Percentiles rank a stretch among this genome's conserved stretches.
These are phyloP conservation scores for Mechanitis messenoides DNA, from an alignment of 2,888 invertebrate genomes.

Conservation along the genomic window DNA sequence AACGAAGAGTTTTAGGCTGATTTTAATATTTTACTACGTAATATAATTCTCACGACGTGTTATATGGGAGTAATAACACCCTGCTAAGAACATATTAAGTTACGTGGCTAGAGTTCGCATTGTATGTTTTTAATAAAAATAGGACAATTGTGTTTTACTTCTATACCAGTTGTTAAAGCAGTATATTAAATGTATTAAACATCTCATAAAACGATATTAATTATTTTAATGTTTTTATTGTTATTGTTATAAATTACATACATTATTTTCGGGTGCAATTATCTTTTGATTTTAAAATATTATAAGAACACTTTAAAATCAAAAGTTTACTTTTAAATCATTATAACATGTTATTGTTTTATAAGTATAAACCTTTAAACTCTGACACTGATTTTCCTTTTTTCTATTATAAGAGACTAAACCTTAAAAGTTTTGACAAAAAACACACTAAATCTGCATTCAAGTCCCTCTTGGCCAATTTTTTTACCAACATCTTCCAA, in stretches of 20 bases:
- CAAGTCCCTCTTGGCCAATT: slow-evolving; percentile 24
- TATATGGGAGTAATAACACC: not conserved
- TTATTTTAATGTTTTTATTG: too few relatives aligned
- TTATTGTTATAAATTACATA: too few relatives aligned
- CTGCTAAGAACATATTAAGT: not conserved
- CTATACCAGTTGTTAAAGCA: too few relatives aligned
- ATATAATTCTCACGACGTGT: not conserved
- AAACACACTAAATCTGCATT: not conserved
- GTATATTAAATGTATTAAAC: too few relatives aligned
- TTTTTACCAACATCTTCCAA: slow-evolving; percentile 29
- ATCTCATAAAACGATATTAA: too few relatives aligned
- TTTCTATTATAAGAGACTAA: not conserved
- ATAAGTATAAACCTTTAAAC: too few relatives aligned
- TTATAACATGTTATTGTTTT: too few relatives aligned
- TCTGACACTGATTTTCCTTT: too few relatives aligned
- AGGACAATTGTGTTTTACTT: not conserved
- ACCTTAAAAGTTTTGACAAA: not conserved
- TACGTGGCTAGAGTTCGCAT: not conserved
- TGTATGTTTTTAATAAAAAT: slow-evolving; percentile 1
- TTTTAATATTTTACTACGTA: not conserved
- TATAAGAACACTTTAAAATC: too few relatives aligned
- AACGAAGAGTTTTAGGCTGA: not conserved
- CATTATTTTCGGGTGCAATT: too few relatives aligned
- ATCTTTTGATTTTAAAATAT: too few relatives aligned
- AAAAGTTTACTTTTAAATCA: too few relatives aligned